Evolutionary conservation across 1,140 invertebrate species (phyloP), one percentile per base, ranked within the genome.

Genomic region (Wiebesia pumilae): DNA sequence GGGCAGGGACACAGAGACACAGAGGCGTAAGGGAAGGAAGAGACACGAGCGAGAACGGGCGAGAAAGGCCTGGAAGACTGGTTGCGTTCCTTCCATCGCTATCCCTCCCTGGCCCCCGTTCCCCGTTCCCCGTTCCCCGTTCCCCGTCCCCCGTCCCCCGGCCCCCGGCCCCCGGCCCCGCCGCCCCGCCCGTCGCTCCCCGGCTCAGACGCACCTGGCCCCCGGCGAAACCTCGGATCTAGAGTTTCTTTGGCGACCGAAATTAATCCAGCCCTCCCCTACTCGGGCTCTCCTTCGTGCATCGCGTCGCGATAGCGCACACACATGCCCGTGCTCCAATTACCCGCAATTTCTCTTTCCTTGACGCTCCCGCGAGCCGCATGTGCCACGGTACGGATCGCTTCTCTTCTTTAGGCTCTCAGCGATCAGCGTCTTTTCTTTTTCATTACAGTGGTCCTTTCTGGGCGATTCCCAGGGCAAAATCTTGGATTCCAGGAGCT

Each of bases 261-360:
- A 85, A 85, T 85, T 85, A 85, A 85, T 85, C 84, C 65, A 78
- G 35, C 0, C 30, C 58, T 38, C 83, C 73, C 81, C 65, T 58
- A 30, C 47, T 3, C 65, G n/a, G 0, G 10, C 19, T 35, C 16
- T 24, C 35, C 19, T 16, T 35, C 35, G 24, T 62, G 21, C 69
- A 19, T 71, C 35, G 43, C 4, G 71, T 10, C 14, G 27, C 40
- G 40, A 14, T 43, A 35, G 43, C 14, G 43, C n/a, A 6, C 27
- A 51, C 40, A 24, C 77, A 47, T 40, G 51, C 33, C 54, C 21
- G 38, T 21, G 84, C 77, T 85, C 83, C 65, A 71, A 85, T 85
- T 85, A 80, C 83, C 10, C 43, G 83, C 38, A 62, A 77, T 84
- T 58, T 58, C 33, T 85, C 81, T 27, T 71, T 82, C n/a, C 43